A percentile compares a stretch with the other conserved stretches of the same genome.
These are phyloP conservation scores for Ips nitidus DNA, from an alignment of 1,140 invertebrate species.

Conservation along the genomic window DNA sequence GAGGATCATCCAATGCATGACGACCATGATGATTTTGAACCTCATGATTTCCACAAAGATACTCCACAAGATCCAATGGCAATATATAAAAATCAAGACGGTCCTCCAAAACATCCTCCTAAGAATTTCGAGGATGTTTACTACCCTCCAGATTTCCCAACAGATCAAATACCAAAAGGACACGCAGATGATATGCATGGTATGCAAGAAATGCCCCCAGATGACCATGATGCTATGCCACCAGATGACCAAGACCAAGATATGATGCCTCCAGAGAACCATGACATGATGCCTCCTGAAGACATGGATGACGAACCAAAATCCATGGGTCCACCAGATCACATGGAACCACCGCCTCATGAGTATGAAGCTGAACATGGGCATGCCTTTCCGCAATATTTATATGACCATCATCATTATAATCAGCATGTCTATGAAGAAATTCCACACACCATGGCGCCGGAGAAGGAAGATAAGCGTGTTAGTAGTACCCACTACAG, in stretches of 20 bases:
- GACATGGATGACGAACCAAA: conserved; percentile 4
- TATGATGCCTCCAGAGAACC: conserved; percentile 9
- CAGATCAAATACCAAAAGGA: conserved; percentile 15
- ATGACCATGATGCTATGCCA: conserved; percentile 17
- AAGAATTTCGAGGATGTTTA: conserved; percentile 34
- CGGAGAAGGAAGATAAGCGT: conserved; percentile 56
- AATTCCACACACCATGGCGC: conserved; percentile 53
- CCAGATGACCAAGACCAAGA: not conserved
- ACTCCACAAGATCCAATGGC: conserved; percentile 34
- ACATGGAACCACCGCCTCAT: conserved; percentile 31
- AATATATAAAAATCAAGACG: conserved; percentile 22
- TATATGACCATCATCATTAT: conserved; percentile 37
- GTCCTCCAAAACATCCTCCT: conserved; percentile 35
- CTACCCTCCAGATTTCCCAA: conserved; percentile 38
- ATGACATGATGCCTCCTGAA: conserved; percentile 10
- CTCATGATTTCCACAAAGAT: conserved; percentile 35
- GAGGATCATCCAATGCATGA: conserved; percentile 38
- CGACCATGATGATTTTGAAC: conserved; percentile 1
- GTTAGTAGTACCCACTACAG: conserved; percentile 72
- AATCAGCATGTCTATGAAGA: conserved; percentile 54
- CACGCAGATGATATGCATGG: conserved; percentile 9
- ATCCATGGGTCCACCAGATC: conserved; percentile 12
- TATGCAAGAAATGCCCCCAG: too few relatives aligned
- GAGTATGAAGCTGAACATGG: conserved; percentile 14
- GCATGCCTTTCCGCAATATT: conserved; percentile 35